These are phyloP conservation scores for Matsumurasca onukii DNA, from an alignment of 1,140 invertebrate species.

Conservation along the genomic window DNA sequence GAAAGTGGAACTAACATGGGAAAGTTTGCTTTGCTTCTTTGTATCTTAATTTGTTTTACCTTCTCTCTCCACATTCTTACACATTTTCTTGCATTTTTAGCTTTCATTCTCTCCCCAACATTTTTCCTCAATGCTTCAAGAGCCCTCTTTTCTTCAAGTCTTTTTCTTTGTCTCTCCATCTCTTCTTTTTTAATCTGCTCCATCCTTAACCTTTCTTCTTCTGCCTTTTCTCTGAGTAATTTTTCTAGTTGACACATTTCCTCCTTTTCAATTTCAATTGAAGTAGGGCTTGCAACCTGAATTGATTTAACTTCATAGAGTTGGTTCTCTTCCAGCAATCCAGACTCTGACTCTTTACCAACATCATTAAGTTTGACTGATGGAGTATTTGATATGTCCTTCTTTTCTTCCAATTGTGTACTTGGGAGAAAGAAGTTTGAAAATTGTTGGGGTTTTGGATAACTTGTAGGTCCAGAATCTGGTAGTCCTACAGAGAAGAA, in stretches of 20 bases:
- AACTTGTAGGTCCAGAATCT: too few species aligned
- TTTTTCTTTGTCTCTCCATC: slow-evolving; percentile 7
- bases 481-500: too few species aligned
- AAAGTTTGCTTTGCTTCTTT: slow-evolving; percentile 28
- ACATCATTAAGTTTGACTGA: too few species aligned
- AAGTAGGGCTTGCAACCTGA: too few species aligned
- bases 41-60: slow-evolving; percentile 33
- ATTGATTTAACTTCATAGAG: too few species aligned
- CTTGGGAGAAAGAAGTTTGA: too few species aligned
- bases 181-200: slow-evolving; percentile 1
- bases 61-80: slow-evolving; percentile 35
- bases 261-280: slow-evolving; percentile 46
- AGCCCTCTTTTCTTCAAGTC: slow-evolving; percentile 2
- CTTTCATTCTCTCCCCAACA: slow-evolving; percentile 36
- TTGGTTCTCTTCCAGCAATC: too few species aligned
- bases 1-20: slow-evolving; percentile 25
- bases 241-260: slow-evolving; percentile 47
- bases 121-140: slow-evolving; percentile 35
- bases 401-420: too few species aligned
- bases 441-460: too few species aligned
- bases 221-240: slow-evolving; percentile 44
- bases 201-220: slow-evolving; percentile 47
- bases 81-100: slow-evolving; percentile 33
- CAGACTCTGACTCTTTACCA: too few species aligned
- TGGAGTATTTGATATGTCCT: too few species aligned